A percentile compares a stretch with the other conserved stretches of the same genome.
phyloP scores from a whole-genome alignment of 2,888 invertebrate genomes.

The Ischnus inquisitorius region DNA sequence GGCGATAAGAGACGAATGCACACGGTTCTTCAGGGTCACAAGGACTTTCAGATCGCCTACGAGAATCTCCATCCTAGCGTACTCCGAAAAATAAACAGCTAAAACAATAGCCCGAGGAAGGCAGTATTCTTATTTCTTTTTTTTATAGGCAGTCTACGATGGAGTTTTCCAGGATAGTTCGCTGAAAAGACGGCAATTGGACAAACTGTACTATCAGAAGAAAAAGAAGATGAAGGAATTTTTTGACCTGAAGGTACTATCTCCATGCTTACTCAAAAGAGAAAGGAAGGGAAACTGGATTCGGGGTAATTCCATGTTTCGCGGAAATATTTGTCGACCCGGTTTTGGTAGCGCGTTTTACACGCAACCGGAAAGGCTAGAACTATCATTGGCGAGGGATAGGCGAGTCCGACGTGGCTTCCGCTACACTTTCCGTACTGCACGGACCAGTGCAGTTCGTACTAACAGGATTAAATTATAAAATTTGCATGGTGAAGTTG shows the following conservation, averaged over 20 bases:
- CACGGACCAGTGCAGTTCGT: conserved; percentile 15
- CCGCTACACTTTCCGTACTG: conserved; percentile 52
- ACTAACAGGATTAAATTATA: conserved; percentile 70
- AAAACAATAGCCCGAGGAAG: conserved; percentile 36
- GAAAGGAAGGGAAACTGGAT: neutral
- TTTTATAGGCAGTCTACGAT: conserved; percentile 87
- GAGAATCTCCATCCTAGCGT: conserved; percentile 84
- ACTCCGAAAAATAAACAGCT: conserved; percentile 46
- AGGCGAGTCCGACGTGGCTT: conserved; percentile 48
- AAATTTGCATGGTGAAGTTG: conserved; percentile 74
- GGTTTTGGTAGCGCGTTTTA: neutral
- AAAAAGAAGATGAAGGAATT: conserved; percentile 88
- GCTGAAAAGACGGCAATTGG: conserved; percentile 88
- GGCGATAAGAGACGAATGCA: conserved; percentile 88
- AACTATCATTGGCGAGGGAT: conserved; percentile 31
- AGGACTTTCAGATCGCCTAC: conserved; percentile 88
- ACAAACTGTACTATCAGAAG: conserved; percentile 88
- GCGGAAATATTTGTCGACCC: neutral
- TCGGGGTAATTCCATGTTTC: neutral
- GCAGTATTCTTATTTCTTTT: conserved; percentile 69
- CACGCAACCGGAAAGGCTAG: conserved; percentile 20
- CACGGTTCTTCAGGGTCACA: conserved; percentile 87
- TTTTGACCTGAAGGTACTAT: conserved; percentile 87
- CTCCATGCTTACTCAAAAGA: conserved; percentile 1
- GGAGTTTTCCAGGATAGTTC: conserved; percentile 89